Base-by-base conservation (phyloP, 2,113 vertebrate species). In the Ictalurus punctatus region DNA sequence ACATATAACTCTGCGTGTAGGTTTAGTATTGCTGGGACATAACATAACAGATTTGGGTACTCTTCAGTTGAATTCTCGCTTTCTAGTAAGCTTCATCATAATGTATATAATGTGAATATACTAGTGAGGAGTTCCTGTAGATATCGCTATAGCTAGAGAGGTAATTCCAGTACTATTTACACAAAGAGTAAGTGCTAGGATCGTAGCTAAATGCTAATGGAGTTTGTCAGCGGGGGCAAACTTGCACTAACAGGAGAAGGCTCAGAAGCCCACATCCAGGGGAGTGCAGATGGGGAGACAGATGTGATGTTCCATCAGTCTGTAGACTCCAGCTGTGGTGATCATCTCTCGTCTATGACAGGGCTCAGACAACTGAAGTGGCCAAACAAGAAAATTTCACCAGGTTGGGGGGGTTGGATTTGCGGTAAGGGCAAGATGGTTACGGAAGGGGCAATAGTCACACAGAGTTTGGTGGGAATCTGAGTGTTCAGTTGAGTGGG, bases 291-390 rank as follows among this genome's bases (percentile, higher is more conserved):
- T 91, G 89, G 91, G 85, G 73, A 87, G 81, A 83, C 90, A 91
- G 89, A 87, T 90, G 89, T 86, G 85, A 67, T 74, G 74, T 85
- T 90, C 84, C 56, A 78, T 90, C 73, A 89, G 88, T 90, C 84
- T 90, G 56, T 88, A 61, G 30, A 81, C 89, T 58, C 71, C 87
- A 83, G 73, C 69, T 89, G 76, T 86, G 90, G 90, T 87, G 88
- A 90, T 90, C 88, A 92, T 92, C 91, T 92, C 91, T 92, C 88
- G 85, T 92, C 86, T 90, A 48, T 48, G 80, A 74, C 65, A 86
- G 54, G 34, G 59, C 44, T 87, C 37, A 81, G 69, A 58, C 61
- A 80, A 44, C 83, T 79, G 59, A 86, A 79, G 52, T 84, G 84
- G 85, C 86, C 83, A 90, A 83, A 83, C 3, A 44, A 63, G n/a